These are phyloP conservation scores for Knipowitschia caucasica DNA, from an alignment of 2,797 vertebrate genomes.

Conservation along the genomic window DNA sequence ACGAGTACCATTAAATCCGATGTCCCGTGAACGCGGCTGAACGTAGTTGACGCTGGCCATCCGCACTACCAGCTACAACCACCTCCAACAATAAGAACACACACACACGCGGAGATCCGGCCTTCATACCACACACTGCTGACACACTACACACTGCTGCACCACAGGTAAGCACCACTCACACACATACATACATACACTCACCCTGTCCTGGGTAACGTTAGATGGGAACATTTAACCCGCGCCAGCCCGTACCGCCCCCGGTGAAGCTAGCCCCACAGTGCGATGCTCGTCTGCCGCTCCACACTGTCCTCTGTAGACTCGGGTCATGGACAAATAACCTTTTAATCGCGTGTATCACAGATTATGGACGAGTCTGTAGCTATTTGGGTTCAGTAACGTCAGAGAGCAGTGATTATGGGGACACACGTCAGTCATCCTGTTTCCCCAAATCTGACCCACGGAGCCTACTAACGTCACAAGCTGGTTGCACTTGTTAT, in stretches of 20 bases:
- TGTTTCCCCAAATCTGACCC: no score
- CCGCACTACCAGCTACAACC: slow-evolving; percentile 16
- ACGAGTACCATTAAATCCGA: neutral
- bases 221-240: neutral
- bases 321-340: neutral
- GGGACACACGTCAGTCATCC: no score
- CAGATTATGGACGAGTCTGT: neutral
- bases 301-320: neutral
- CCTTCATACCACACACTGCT: neutral
- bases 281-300: slow-evolving; percentile 39
- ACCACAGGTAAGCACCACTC: slow-evolving; percentile 24
- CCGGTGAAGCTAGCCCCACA: neutral
- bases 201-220: neutral
- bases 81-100: slow-evolving; percentile 19
- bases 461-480: no score
- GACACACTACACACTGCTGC: slow-evolving; percentile 2
- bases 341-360: neutral
- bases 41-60: slow-evolving; percentile 2
- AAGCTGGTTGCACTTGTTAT: no score
- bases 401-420: no score
- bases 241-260: slow-evolving; percentile 8
- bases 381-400: no score
- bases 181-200: no score
- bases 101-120: neutral
- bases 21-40: slow-evolving; percentile 20